Evolutionary conservation across 2,888 invertebrate species (phyloP).

Genomic region (Cantharis lateralis): DNA sequence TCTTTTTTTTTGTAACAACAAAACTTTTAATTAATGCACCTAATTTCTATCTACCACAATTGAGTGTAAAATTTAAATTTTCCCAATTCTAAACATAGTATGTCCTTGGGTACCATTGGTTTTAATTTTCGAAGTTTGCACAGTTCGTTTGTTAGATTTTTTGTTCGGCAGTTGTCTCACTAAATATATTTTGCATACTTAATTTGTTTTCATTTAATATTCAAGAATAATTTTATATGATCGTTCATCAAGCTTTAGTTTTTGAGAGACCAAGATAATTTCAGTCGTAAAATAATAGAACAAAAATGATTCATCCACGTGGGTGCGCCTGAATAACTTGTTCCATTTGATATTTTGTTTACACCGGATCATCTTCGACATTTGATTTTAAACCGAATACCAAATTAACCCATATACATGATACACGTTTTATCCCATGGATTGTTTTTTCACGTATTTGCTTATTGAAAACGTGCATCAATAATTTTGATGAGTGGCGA

Average conservation of each 20-base stretch:
- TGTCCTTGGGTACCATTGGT: slow-evolving; percentile 11
- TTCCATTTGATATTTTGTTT: background rate
- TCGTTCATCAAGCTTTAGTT: background rate
- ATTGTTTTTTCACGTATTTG: background rate
- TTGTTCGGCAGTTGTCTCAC: background rate
- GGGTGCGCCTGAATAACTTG: slow-evolving; percentile 16
- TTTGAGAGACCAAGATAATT: slow-evolving; percentile 7
- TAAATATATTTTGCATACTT: background rate
- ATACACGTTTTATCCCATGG: too few relatives aligned
- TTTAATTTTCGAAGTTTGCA: slow-evolving; percentile 8
- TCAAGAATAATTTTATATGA: background rate
- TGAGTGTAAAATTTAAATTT: slow-evolving; percentile 22
- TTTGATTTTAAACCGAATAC: background rate
- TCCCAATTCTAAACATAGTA: slow-evolving; percentile 10
- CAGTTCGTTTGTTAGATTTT: background rate
- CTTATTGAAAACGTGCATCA: background rate
- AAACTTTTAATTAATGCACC: slow-evolving; percentile 4
- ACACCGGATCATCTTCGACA: background rate
- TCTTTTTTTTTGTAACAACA: background rate
- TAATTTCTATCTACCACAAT: slow-evolving; percentile 19
- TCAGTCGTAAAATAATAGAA: slow-evolving; percentile 11
- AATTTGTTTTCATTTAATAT: background rate
- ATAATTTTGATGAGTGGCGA: background rate
- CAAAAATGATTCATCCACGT: slow-evolving; percentile 16
- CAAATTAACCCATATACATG: background rate